phyloP scores from a whole-genome alignment of 2,113 vertebrate species.

The Dolichotis patagonum region DNA sequence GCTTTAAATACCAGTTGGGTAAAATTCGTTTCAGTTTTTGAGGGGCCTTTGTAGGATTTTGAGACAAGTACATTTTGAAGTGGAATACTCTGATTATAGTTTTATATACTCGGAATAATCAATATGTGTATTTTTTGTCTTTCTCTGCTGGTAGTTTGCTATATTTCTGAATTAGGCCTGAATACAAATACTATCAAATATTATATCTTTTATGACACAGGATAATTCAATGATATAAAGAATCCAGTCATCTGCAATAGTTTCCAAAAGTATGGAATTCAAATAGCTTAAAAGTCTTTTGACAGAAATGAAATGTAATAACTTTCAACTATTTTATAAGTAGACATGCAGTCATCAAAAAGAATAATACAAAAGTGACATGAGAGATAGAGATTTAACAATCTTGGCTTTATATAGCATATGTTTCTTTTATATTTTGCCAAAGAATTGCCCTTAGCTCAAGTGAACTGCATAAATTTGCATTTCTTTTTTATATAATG shows the following conservation, averaged over 20 bases:
- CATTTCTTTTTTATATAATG: not conserved
- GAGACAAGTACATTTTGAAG: conserved; percentile 66
- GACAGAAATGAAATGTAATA: conserved; percentile 49
- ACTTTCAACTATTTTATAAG: conserved; percentile 58
- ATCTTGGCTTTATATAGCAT: not conserved
- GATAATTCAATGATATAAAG: conserved; percentile 40
- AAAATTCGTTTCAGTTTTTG: conserved; percentile 54
- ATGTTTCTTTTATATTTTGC: conserved; percentile 32
- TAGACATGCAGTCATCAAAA: conserved; percentile 27
- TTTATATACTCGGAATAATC: conserved; percentile 37
- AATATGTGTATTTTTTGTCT: conserved; percentile 40
- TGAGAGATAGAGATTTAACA: conserved; percentile 12
- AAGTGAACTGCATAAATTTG: conserved; percentile 8
- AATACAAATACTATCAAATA: conserved; percentile 38
- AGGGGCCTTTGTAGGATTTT: not conserved
- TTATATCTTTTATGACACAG: not conserved
- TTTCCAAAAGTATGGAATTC: not conserved
- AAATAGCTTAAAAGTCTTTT: conserved; percentile 57
- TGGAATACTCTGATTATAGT: conserved; percentile 54
- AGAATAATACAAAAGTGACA: conserved; percentile 23
- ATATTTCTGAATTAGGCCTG: conserved; percentile 52
- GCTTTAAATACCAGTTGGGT: conserved; percentile 57
- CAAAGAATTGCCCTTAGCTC: conserved; percentile 23
- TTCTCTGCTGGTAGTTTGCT: conserved; percentile 37
- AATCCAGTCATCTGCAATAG: conserved; percentile 1